Percentiles rank a stretch among this genome's conserved stretches.
Evolutionary conservation across 2,888 invertebrate genomes (phyloP).

Genomic region (Brenthis daphne): DNA sequence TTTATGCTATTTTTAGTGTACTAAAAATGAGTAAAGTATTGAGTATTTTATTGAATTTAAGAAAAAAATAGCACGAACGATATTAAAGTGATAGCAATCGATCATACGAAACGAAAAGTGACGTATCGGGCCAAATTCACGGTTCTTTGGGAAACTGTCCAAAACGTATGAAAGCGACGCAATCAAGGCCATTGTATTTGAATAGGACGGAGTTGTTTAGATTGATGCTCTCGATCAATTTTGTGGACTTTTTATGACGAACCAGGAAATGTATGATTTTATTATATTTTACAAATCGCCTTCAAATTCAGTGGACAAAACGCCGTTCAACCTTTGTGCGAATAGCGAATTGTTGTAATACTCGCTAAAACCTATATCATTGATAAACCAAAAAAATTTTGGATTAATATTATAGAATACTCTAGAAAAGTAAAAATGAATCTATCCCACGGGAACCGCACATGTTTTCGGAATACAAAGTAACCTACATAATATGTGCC

Average conservation of each 20-base stretch:
- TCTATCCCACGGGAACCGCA: no score
- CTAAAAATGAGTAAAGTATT: no score
- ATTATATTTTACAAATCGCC: slow-evolving; percentile 38
- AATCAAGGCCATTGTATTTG: slow-evolving; percentile 69
- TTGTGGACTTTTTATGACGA: slow-evolving; percentile 51
- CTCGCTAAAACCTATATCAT: background rate
- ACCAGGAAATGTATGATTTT: slow-evolving; percentile 51
- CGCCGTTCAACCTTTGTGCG: slow-evolving; percentile 6
- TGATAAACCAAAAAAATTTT: background rate
- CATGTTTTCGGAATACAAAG: no score
- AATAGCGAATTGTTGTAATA: slow-evolving; percentile 8
- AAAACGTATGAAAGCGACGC: slow-evolving; percentile 54
- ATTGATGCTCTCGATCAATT: slow-evolving; percentile 68
- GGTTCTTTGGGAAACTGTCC: slow-evolving; percentile 56
- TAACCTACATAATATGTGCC: no score
- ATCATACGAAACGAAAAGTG: slow-evolving; percentile 60
- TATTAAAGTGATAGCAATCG: slow-evolving; percentile 47
- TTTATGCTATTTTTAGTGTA: no score
- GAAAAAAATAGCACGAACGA: slow-evolving; percentile 2
- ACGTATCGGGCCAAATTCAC: slow-evolving; percentile 60
- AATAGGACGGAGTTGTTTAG: slow-evolving; percentile 64
- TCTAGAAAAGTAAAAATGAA: no score
- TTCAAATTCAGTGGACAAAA: slow-evolving; percentile 28
- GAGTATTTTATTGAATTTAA: no score
- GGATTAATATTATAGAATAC: no score